Base-by-base conservation (phyloP, 2,113 vertebrate genomes). In the Ptychochromis oligacanthus region DNA sequence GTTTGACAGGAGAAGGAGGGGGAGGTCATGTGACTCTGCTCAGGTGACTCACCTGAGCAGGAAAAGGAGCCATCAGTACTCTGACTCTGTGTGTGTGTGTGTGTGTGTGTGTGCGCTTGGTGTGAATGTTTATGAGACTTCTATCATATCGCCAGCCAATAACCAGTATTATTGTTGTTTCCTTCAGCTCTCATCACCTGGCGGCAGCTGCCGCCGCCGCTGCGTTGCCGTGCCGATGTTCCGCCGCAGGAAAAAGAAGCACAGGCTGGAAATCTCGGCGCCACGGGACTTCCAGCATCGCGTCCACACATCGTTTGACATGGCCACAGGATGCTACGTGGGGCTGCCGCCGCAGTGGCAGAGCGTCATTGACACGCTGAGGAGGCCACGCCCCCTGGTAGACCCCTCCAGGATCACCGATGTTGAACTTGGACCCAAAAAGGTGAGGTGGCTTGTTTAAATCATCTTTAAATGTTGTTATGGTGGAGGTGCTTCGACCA, bases 291-390 rank as follows among this genome's bases (percentile, higher is more conserved):
- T 98, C 59, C 95, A 97, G 93, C 97, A 99, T 83, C 96, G 97
- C 0, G 97, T 99, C 57, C 98, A 98, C 89, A 99, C 97, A 0
- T 97, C 97, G 0, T 98, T 97, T 11, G 97, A 98, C 54, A 90
- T 93, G 3, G 93, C 95, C 52, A 95, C 95, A 17, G 97, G 96
- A 36, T 96, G 95, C 75, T 98, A 97, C 15, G 95, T 98, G 86
- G 98, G 97, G 6, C 94, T 98, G n/a, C 98, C 97, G 0, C 95
- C 95, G 0, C 98, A 99, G 93, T 99, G 98, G 98, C 97, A 98
- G 89, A 97, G 97, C 22, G 93, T 98, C 70, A 94, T 99, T 20
- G 97, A 98, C 79, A 97, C 96, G 0, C 92, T 97, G 75, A 94
- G 94, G 84, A 96, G 97, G 31, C 98, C 98, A 84, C 97, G 96